Evolutionary conservation across 1,140 invertebrate species (phyloP).

Genomic region (Pseudobourletiella spinata): DNA sequence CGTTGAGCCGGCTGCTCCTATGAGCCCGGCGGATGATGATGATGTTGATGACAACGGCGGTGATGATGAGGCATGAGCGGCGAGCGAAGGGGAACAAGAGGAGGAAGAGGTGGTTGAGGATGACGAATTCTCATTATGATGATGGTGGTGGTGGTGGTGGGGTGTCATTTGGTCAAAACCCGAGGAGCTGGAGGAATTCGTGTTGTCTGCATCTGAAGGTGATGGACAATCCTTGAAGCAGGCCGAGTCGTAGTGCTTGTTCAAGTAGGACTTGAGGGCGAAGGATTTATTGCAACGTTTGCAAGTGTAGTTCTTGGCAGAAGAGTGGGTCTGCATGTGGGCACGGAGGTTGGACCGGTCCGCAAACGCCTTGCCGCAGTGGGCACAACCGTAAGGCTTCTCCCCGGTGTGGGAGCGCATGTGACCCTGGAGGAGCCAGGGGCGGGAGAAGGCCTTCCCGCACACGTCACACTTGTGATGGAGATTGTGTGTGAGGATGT

Average conservation of each 20-base stretch:
- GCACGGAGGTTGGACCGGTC: slow-evolving; percentile 82
- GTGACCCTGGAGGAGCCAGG: slow-evolving; percentile 87
- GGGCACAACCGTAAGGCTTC: slow-evolving; percentile 60
- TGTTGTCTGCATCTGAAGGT: slow-evolving; percentile 26
- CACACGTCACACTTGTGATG: slow-evolving; percentile 87
- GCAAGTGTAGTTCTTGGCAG: slow-evolving; percentile 84
- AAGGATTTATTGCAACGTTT: slow-evolving; percentile 83
- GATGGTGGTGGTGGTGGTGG: neutral
- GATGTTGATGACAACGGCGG: too few relatives aligned
- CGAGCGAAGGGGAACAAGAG: neutral
- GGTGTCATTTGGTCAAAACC: slow-evolving; percentile 1
- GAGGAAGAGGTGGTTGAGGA: neutral
- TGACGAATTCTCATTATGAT: neutral
- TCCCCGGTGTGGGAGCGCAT: slow-evolving; percentile 59
- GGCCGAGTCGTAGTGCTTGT: slow-evolving; percentile 90
- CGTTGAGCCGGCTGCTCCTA: neutral
- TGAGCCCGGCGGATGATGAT: neutral
- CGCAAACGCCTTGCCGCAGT: slow-evolving; percentile 61
- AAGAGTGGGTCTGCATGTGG: slow-evolving; percentile 97
- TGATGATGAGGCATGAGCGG: neutral
- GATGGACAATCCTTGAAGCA: slow-evolving; percentile 54
- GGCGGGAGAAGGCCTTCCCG: slow-evolving; percentile 90
- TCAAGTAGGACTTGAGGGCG: slow-evolving; percentile 92
- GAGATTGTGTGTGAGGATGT: slow-evolving; percentile 82
- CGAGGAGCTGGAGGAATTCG: slow-evolving; percentile 5